Conservation (phyloP, 2,888 invertebrate genomes). For the Protonemura montana region DNA sequence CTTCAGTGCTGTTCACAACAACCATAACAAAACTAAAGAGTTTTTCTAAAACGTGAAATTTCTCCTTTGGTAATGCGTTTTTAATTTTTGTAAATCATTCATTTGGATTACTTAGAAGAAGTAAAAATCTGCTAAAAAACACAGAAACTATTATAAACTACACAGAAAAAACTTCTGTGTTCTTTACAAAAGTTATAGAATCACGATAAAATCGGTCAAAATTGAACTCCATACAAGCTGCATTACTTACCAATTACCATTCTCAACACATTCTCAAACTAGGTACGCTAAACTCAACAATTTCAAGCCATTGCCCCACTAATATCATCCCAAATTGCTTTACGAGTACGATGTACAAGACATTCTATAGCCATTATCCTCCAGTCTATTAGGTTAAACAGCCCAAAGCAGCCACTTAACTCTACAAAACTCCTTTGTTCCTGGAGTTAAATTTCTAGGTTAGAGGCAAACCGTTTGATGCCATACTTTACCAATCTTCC, state of each 20-base stretch:
- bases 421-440: neutral
- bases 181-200: no score
- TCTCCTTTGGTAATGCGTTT: no score
- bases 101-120: no score
- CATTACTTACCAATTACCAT: neutral
- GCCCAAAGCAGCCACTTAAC: neutral
- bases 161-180: no score
- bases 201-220: neutral
- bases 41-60: no score
- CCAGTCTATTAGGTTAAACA: neutral
- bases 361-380: neutral
- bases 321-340: neutral
- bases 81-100: no score
- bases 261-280: neutral
- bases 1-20: no score
- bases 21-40: no score
- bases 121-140: no score
- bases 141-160: no score
- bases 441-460: neutral
- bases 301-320: neutral
- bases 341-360: neutral
- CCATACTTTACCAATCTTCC: neutral
- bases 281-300: neutral
- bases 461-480: neutral
- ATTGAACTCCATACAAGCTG: neutral